phyloP scores from a whole-genome alignment of 2,113 vertebrate species.

The Melanostigma gelatinosum region DNA sequence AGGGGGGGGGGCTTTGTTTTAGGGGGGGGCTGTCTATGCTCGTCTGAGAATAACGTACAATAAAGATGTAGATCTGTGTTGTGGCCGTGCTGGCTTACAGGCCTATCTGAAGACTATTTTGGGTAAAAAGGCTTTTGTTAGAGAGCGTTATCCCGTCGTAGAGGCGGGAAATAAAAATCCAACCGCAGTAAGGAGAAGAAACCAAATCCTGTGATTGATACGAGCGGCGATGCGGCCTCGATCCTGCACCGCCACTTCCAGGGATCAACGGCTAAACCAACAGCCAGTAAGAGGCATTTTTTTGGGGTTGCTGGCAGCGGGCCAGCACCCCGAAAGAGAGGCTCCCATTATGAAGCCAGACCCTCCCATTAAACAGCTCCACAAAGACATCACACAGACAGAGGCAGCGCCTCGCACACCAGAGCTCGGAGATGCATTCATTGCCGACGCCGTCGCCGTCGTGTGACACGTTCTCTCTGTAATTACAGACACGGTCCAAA shows the following conservation, averaged over 20 bases:
- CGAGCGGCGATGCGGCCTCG: slow-evolving; percentile 27
- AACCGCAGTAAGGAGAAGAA: slow-evolving; percentile 56
- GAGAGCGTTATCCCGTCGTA: slow-evolving; percentile 26
- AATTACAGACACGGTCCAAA: slow-evolving; percentile 38
- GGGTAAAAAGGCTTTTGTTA: slow-evolving; percentile 43
- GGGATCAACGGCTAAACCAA: slow-evolving; percentile 80
- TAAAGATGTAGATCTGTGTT: slow-evolving; percentile 41
- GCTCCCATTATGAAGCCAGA: slow-evolving; percentile 64
- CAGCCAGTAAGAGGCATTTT: slow-evolving; percentile 66
- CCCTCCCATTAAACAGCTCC: slow-evolving; percentile 62
- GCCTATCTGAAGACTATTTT: slow-evolving; percentile 54
- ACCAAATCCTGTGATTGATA: slow-evolving; percentile 66
- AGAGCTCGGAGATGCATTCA: slow-evolving; percentile 8
- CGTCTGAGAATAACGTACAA: slow-evolving; percentile 26
- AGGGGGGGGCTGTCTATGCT: background rate
- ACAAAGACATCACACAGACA: slow-evolving; percentile 60
- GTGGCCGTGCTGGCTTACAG: slow-evolving; percentile 36
- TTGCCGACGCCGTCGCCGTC: background rate
- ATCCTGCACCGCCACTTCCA: slow-evolving; percentile 68
- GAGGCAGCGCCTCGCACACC: slow-evolving; percentile 25
- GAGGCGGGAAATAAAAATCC: slow-evolving; percentile 26
- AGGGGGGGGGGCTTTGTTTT: slow-evolving; percentile 42
- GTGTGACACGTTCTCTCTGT: slow-evolving; percentile 37
- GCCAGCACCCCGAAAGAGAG: slow-evolving; percentile 67
- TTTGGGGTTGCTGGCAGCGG: slow-evolving; percentile 65